These are phyloP conservation scores for Sesia bembeciformis DNA, from an alignment of 2,888 invertebrate species.

Conservation along the genomic window DNA sequence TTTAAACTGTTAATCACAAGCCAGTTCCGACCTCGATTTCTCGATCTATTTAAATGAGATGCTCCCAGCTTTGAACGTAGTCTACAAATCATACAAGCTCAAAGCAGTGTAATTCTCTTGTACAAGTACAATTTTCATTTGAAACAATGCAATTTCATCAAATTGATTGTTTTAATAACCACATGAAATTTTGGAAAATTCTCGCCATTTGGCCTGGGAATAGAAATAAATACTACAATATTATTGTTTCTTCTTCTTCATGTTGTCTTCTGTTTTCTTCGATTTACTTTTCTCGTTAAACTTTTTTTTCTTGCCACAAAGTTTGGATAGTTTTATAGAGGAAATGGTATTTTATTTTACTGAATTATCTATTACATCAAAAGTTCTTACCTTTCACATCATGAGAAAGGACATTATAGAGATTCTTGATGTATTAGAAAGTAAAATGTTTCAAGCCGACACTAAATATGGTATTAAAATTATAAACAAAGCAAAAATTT, in stretches of 20 bases:
- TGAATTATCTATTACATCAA: constrained; percentile 10
- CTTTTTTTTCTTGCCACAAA: constrained; percentile 30
- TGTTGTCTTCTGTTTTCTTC: constrained; percentile 14
- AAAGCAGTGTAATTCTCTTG: too few species aligned
- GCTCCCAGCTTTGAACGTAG: too few species aligned
- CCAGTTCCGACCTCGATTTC: too few species aligned
- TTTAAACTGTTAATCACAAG: too few species aligned
- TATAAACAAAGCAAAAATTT: constrained; percentile 19
- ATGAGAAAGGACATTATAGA: constrained; percentile 32
- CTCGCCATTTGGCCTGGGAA: constrained; percentile 30
- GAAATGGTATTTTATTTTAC: constrained; percentile 7
- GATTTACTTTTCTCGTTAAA: constrained; percentile 24
- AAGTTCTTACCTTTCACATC: constrained; percentile 39
- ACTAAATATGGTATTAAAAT: constrained; percentile 24
- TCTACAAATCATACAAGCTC: too few species aligned
- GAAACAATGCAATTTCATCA: constrained; percentile 8
- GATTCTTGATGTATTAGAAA: constrained; percentile 37
- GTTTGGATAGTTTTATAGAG: constrained; percentile 4
- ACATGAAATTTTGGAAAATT: constrained; percentile 32
- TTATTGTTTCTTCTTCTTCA: constrained; percentile 22
- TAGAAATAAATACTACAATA: constrained; percentile 15
- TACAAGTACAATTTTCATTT: too few species aligned
- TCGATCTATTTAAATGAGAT: too few species aligned
- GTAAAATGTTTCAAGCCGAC: constrained; percentile 30
- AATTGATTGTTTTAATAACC: constrained; percentile 34